Percentiles rank a stretch among this genome's conserved stretches.
phyloP scores from a whole-genome alignment of 2,888 invertebrate species.

The Pyrrhosoma nymphula region DNA sequence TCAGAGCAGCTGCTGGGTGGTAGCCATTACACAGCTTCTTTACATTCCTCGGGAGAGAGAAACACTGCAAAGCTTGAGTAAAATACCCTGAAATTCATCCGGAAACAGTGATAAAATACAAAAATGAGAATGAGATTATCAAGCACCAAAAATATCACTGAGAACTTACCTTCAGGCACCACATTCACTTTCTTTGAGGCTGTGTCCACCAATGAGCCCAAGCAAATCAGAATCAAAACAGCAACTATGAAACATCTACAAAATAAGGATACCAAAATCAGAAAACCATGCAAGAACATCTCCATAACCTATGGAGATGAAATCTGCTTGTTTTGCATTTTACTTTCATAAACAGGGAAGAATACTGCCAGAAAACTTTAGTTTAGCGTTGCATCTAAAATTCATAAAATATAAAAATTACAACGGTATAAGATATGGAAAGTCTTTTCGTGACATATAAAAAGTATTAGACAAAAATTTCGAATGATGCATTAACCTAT shows the following conservation, averaged over 20 bases:
- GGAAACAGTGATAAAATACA: background rate
- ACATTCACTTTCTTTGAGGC: background rate
- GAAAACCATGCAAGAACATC: background rate
- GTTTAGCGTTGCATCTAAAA: no score
- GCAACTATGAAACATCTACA: background rate
- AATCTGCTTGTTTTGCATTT: no score
- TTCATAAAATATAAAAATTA: no score
- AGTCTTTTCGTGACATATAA: no score
- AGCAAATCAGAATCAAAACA: background rate
- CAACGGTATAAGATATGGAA: no score
- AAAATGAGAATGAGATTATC: background rate
- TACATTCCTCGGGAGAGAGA: background rate
- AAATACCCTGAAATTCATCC: background rate
- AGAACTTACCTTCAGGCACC: background rate
- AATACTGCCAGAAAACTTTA: no score
- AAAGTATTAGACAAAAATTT: no score
- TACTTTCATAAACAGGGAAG: no score
- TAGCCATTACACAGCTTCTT: slow-evolving; percentile 2
- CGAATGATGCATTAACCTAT: no score
- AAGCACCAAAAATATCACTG: background rate
- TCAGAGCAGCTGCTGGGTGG: background rate
- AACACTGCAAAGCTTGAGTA: background rate
- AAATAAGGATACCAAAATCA: background rate
- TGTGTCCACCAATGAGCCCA: background rate
- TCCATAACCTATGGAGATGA: no score